Base-by-base conservation (phyloP, 2,888 invertebrate species). In the Drosophila hamatofila region DNA sequence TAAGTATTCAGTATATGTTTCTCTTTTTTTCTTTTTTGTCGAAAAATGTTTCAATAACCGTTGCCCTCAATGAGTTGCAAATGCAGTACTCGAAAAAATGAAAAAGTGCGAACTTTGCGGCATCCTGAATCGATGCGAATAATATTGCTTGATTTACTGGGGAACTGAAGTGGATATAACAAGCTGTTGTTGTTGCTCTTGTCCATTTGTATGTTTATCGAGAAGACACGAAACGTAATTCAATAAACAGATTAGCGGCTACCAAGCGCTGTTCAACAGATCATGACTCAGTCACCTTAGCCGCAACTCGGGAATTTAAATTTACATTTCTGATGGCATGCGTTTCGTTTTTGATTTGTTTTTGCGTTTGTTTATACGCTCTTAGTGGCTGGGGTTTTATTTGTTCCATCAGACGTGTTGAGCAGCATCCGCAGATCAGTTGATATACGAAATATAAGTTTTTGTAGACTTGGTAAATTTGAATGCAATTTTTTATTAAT, bases 221-320 rank as follows among this genome's bases (percentile, higher is more conserved):
- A 51, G 58, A 56, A 46, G 57, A 65, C 46, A 76, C 49, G 54
- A 46, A 42, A 37, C 42, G 52, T 48, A 66, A 61, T 58, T 61
- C 55, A 65, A 44, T 51, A 27, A 55, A 57, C 39, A 51, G 48
- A 54, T 72, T 57, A 76, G 44, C 72, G 51, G 55, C 68, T 33
- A 11, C 16, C 61, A n/a, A 48, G n/a, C n/a, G n/a, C 27, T 48
- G n/a, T 11, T 46, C 25, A 39, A 42, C 25, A 23, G 21, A 9
- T 14, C 39, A 16, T 83, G 80, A 80, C 64, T 83, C 80, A 83
- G 61, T 55, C 42, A 48, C 8, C 16, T 65, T 16, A 25, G 33
- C 39, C 57, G 27, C 35, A 48, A 48, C 54, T 46, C 49, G 39
- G 44, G 42, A 55, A 58, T 44, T 35, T 25, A n/a, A 44, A 62